These are phyloP conservation scores for Meiosimyza decipiens DNA, from an alignment of 2,888 invertebrate species.

Conservation along the genomic window DNA sequence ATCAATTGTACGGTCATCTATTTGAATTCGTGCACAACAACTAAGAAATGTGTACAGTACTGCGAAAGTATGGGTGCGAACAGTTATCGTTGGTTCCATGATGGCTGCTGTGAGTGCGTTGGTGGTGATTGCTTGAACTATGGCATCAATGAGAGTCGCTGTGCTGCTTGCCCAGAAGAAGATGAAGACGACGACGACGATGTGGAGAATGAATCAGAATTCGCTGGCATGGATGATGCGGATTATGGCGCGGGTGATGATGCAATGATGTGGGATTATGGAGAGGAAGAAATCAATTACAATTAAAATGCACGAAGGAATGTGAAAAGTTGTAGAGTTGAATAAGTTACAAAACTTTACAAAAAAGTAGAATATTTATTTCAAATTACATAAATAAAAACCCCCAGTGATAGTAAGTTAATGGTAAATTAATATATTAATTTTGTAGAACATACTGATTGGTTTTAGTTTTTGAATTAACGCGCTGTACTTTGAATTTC, in stretches of 20 bases:
- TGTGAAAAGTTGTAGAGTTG: too few relatives aligned
- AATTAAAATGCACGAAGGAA: conserved; percentile 36
- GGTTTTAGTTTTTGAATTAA: too few relatives aligned
- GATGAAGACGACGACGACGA: conserved; percentile 60
- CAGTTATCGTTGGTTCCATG: conserved; percentile 89
- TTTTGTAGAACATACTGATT: too few relatives aligned
- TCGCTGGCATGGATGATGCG: conserved; percentile 58
- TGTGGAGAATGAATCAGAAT: conserved; percentile 35
- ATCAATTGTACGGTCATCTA: conserved; percentile 62
- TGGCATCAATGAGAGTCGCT: conserved; percentile 86
- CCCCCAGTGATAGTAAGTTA: too few relatives aligned
- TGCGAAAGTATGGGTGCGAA: conserved; percentile 65
- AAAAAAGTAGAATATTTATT: too few relatives aligned
- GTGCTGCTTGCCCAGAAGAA: conserved; percentile 71
- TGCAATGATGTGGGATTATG: conserved; percentile 72
- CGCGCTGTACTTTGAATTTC: too few relatives aligned
- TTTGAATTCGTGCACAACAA: conserved; percentile 57
- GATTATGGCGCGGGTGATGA: conserved; percentile 44
- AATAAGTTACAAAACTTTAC: too few relatives aligned
- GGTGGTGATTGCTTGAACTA: conserved; percentile 88
- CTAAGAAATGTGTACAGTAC: conserved; percentile 58
- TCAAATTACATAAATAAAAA: too few relatives aligned
- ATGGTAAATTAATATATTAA: too few relatives aligned
- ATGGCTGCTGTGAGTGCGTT: conserved; percentile 93
- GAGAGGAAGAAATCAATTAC: conserved; percentile 65